Percentiles rank a stretch among this genome's conserved stretches.
phyloP scores from a whole-genome alignment of 1,140 invertebrate species.

The Calycopis cecrops region DNA sequence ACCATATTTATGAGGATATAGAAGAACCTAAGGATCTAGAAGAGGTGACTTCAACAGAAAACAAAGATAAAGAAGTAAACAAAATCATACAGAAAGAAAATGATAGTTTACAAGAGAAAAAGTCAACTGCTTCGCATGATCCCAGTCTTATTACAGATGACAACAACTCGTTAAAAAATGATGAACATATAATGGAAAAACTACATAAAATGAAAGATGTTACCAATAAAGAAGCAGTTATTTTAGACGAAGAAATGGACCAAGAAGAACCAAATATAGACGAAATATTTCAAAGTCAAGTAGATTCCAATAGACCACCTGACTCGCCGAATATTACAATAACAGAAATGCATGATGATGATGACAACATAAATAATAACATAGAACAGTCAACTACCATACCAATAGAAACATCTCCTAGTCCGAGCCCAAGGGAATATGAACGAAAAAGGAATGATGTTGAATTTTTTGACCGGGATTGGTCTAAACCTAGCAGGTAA shows the following conservation, averaged over 20 bases:
- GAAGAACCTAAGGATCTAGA: slow-evolving; percentile 50
- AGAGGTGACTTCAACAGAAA: slow-evolving; percentile 34
- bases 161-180: slow-evolving; percentile 59
- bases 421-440: slow-evolving; percentile 45
- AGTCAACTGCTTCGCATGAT: slow-evolving; percentile 59
- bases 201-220: slow-evolving; percentile 47
- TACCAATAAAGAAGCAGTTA: slow-evolving; percentile 44
- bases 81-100: slow-evolving; percentile 44
- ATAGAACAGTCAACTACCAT: slow-evolving; percentile 43
- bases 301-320: slow-evolving; percentile 43
- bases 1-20: slow-evolving; percentile 78
- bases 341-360: slow-evolving; percentile 67
- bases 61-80: slow-evolving; percentile 27
- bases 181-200: slow-evolving; percentile 64
- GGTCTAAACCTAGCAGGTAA: slow-evolving; percentile 70
- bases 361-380: slow-evolving; percentile 31
- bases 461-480: slow-evolving; percentile 44
- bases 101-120: slow-evolving; percentile 52
- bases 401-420: slow-evolving; percentile 56
- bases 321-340: slow-evolving; percentile 70
- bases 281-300: slow-evolving; percentile 57
- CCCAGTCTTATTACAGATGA: slow-evolving; percentile 65
- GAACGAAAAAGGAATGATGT: slow-evolving; percentile 37
- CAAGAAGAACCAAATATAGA: slow-evolving; percentile 63
- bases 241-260: slow-evolving; percentile 53